Percentiles rank a stretch among this genome's conserved stretches.
Evolutionary conservation across 1,140 invertebrate genomes (phyloP).

Genomic region (Drosophila subobscura): DNA sequence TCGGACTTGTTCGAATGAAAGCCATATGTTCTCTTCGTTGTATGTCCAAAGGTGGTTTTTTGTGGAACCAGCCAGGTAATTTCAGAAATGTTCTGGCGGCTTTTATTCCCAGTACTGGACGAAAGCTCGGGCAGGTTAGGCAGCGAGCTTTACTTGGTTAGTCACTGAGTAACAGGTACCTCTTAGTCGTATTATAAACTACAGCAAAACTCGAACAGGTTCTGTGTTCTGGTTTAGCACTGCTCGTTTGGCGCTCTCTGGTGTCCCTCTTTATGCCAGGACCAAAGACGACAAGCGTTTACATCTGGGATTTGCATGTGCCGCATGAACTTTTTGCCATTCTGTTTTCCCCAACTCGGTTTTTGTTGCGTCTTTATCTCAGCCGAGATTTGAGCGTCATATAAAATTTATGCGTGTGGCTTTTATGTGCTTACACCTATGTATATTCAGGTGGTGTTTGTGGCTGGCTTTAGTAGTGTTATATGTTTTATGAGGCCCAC

Average conservation of each 20-base stretch:
- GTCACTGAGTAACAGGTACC: neutral
- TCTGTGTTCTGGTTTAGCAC: constrained; percentile 56
- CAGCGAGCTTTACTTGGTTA: constrained; percentile 3
- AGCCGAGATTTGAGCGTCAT: constrained; percentile 73
- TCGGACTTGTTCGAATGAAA: constrained; percentile 27
- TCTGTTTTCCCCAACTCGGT: neutral
- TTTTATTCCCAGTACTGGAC: neutral
- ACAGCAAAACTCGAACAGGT: too few relatives aligned
- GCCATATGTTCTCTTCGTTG: constrained; percentile 2
- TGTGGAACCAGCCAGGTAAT: constrained; percentile 63
- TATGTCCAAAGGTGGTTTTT: neutral
- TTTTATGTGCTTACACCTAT: constrained; percentile 49
- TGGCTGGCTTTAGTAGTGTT: constrained; percentile 32
- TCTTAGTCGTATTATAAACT: too few relatives aligned
- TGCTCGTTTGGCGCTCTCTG: constrained; percentile 49
- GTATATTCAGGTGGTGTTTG: constrained; percentile 4
- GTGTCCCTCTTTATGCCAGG: constrained; percentile 69
- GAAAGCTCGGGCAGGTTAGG: too few relatives aligned
- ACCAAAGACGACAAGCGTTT: constrained; percentile 63
- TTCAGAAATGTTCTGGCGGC: constrained; percentile 60
- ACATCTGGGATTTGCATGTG: constrained; percentile 80
- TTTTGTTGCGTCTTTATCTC: constrained; percentile 50
- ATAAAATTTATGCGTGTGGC: constrained; percentile 79
- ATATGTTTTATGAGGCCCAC: constrained; percentile 44
- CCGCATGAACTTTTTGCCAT: constrained; percentile 55